Conservation (phyloP, 2,113 vertebrate genomes). For the Orcinus orca region DNA sequence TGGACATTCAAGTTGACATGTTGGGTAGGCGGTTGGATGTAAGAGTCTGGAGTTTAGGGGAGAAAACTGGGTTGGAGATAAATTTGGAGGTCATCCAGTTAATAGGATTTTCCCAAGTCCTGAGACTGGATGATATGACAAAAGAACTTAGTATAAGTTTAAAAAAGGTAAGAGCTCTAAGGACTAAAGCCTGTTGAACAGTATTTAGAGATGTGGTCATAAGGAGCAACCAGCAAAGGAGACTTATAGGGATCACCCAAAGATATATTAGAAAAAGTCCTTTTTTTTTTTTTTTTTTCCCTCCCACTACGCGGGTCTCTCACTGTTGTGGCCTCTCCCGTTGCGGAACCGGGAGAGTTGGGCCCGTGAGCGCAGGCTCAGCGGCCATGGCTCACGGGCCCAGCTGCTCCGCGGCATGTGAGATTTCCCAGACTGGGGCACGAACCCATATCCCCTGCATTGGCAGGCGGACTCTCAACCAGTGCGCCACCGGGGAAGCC, state of each 20-base stretch:
- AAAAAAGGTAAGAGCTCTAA: background rate
- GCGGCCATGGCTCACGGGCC: no score
- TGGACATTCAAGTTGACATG: background rate
- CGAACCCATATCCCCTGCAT: no score
- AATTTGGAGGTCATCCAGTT: background rate
- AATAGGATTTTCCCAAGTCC: background rate
- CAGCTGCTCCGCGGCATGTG: no score
- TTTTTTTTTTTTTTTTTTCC: no score
- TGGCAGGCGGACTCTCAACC: no score
- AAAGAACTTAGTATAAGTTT: background rate
- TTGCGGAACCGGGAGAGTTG: fast-evolving
- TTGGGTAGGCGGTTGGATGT: background rate
- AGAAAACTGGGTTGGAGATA: background rate
- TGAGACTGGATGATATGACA: background rate
- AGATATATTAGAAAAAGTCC: background rate
- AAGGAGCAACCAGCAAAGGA: background rate
- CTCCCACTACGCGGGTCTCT: no score
- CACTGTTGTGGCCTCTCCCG: no score
- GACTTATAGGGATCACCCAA: background rate
- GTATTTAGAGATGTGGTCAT: background rate
- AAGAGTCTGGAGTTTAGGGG: background rate
- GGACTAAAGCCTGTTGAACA: background rate
- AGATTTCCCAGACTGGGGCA: no score
- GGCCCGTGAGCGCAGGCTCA: fast-evolving
- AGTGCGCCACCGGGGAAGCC: no score